phyloP scores from a whole-genome alignment of 2,113 vertebrate species.

The Lasiurus cinereus region DNA sequence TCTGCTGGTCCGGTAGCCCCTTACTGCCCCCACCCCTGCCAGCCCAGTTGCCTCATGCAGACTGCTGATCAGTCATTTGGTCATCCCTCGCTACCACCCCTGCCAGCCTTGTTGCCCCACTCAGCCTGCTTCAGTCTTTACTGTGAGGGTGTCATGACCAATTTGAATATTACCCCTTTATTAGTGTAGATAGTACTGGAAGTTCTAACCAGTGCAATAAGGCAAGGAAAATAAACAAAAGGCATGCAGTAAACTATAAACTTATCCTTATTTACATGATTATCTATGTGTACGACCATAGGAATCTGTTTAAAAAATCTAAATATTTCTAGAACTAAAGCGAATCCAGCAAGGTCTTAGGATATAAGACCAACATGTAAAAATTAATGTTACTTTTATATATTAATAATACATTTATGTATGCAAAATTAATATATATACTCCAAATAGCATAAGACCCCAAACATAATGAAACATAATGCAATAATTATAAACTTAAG shows the following conservation, averaged over 20 bases:
- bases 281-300: neutral
- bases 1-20: too few species aligned
- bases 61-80: too few species aligned
- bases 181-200: neutral
- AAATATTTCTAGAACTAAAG: neutral
- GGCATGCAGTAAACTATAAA: neutral
- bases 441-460: neutral
- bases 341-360: neutral
- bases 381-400: conserved; percentile 1
- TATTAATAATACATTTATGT: neutral
- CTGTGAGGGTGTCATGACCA: too few species aligned
- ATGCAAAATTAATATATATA: neutral
- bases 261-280: neutral
- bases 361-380: neutral
- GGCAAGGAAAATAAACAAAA: conserved; percentile 8
- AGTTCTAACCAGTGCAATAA: neutral
- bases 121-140: too few species aligned
- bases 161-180: too few species aligned
- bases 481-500: neutral
- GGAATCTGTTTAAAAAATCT: neutral
- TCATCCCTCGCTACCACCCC: too few species aligned
- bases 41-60: too few species aligned
- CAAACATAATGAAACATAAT: neutral
- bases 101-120: too few species aligned
- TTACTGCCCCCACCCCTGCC: too few species aligned